Percentiles rank a stretch among this genome's conserved stretches.
These are phyloP conservation scores for Pygmarrhopalites habei DNA, from an alignment of 1,140 invertebrate genomes.

Conservation along the genomic window DNA sequence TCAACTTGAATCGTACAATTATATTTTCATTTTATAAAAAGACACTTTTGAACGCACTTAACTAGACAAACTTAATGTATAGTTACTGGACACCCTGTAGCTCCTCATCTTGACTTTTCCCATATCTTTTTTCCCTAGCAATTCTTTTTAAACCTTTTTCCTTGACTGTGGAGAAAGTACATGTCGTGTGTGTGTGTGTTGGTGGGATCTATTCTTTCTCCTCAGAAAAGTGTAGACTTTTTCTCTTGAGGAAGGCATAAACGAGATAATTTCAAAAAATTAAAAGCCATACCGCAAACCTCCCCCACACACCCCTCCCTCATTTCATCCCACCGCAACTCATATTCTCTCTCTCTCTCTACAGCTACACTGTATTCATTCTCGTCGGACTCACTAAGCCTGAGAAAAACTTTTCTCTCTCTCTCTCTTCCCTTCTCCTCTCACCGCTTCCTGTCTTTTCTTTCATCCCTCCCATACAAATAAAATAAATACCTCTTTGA, in stretches of 20 bases:
- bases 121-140: constrained; percentile 1
- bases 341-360: neutral
- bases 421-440: neutral
- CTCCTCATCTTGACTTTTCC: neutral
- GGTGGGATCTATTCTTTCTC: neutral
- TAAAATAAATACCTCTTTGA: constrained; percentile 10
- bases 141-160: neutral
- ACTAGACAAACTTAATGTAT: too few relatives aligned
- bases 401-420: too few relatives aligned
- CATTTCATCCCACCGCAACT: constrained; percentile 3
- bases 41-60: too few relatives aligned
- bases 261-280: constrained; percentile 32
- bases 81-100: too few relatives aligned
- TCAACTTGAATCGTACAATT: too few relatives aligned
- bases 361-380: too few relatives aligned
- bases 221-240: too few relatives aligned
- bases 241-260: constrained; percentile 22
- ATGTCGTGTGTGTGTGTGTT: neutral
- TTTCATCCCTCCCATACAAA: constrained; percentile 11
- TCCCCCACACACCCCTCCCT: too few relatives aligned
- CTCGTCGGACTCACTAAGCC: too few relatives aligned
- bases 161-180: neutral
- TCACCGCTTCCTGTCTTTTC: constrained; percentile 15
- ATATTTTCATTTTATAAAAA: too few relatives aligned
- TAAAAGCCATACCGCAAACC: constrained; percentile 23